Conservation (phyloP, 2,797 vertebrate species). For the Arrhamphus sclerolepis region DNA sequence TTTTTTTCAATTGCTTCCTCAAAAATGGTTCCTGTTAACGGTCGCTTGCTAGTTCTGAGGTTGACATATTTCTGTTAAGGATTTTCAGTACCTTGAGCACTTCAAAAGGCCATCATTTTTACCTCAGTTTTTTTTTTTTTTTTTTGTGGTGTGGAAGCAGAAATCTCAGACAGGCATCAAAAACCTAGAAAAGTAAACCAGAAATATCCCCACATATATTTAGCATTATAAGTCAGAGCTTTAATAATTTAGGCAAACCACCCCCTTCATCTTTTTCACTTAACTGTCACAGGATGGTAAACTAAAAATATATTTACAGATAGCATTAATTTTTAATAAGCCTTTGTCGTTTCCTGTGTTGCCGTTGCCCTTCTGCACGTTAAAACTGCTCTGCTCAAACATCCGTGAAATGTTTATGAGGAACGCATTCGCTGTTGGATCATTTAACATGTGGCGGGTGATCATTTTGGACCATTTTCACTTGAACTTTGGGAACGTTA, state of each 20-base stretch:
- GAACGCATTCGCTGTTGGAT: constrained; percentile 14
- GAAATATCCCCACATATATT: neutral
- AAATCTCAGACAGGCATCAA: neutral
- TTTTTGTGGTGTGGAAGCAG: neutral
- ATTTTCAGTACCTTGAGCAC: constrained; percentile 9
- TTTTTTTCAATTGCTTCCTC: neutral
- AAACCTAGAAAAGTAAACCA: neutral
- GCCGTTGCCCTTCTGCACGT: neutral
- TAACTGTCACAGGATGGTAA: neutral
- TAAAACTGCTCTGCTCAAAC: neutral
- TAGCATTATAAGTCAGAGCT: neutral
- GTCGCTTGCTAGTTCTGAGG: constrained; percentile 9
- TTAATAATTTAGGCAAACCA: constrained; percentile 11
- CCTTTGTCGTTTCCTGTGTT: neutral
- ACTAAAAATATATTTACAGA: neutral
- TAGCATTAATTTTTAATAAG: constrained; percentile 8
- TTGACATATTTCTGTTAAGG: constrained; percentile 6
- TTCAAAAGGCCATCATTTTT: neutral
- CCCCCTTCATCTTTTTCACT: neutral
- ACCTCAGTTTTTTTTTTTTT: constrained; percentile 5
- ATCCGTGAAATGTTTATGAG: constrained; percentile 8
- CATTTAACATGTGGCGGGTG: constrained; percentile 9
- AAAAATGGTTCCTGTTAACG: constrained; percentile 9
- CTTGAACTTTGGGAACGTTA: neutral
- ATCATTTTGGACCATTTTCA: constrained; percentile 1